Conservation (phyloP, 2,888 invertebrate genomes). For the Troides oblongomaculatus region DNA sequence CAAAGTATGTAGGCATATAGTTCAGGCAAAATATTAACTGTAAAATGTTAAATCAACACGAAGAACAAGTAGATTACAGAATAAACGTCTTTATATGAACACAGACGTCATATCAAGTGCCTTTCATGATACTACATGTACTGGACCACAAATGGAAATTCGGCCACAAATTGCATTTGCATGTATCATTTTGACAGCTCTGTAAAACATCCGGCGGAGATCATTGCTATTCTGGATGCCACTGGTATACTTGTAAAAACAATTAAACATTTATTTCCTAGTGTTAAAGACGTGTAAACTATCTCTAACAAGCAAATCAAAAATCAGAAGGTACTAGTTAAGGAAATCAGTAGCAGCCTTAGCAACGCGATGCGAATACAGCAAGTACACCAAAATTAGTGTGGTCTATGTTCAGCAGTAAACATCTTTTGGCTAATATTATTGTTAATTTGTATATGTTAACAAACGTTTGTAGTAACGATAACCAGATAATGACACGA, state of each 20-base stretch:
- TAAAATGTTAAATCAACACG: too few relatives aligned
- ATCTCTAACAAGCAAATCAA: too few relatives aligned
- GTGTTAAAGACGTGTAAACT: too few relatives aligned
- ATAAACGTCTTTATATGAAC: neutral
- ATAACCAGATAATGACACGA: neutral
- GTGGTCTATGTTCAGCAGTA: neutral
- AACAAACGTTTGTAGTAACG: neutral
- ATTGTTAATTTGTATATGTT: neutral
- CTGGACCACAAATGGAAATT: conserved; percentile 5
- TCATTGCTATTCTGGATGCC: conserved; percentile 1
- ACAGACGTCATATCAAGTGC: neutral
- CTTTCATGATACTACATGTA: neutral
- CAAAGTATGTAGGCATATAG: too few relatives aligned
- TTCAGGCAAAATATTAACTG: too few relatives aligned
- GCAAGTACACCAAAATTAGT: neutral
- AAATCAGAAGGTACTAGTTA: too few relatives aligned
- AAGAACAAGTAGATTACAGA: neutral
- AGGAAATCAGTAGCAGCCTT: too few relatives aligned
- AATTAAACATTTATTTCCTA: neutral
- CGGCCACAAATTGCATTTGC: conserved; percentile 15
- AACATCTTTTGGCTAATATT: neutral
- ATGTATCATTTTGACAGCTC: neutral
- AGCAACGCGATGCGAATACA: too few relatives aligned
- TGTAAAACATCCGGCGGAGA: neutral
- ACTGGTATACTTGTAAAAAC: neutral